A percentile compares a stretch with the other conserved stretches of the same genome.
Conservation (phyloP, 2,113 vertebrate species). For the Bubo blakistoni region DNA sequence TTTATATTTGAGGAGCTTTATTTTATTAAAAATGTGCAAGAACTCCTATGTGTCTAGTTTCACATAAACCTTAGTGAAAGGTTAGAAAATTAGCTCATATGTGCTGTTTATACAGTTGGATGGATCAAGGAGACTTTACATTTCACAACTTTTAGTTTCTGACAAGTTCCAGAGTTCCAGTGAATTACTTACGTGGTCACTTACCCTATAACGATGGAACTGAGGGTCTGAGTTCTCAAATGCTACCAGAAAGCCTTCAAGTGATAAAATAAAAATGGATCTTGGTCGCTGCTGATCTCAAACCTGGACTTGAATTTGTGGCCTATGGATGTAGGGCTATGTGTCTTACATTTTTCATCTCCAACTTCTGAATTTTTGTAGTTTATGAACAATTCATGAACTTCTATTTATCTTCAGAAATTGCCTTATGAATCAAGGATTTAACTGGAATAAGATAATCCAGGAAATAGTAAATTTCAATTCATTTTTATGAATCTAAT, state of each 20-base stretch:
- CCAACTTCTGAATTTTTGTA: constrained; percentile 14
- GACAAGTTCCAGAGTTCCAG: not conserved
- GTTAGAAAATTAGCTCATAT: constrained; percentile 22
- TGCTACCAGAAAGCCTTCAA: not conserved
- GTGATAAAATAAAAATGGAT: constrained; percentile 39
- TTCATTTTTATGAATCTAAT: constrained; percentile 52
- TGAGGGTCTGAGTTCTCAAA: not conserved
- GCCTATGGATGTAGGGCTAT: not conserved
- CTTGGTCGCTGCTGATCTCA: not conserved
- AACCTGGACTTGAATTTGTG: not conserved
- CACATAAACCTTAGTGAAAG: not conserved
- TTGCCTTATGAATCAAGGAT: constrained; percentile 43
- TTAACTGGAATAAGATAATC: constrained; percentile 60
- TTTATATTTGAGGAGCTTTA: constrained; percentile 33
- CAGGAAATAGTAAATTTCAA: constrained; percentile 54
- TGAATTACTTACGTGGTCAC: constrained; percentile 26
- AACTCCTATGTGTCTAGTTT: not conserved
- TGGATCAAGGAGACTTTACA: constrained; percentile 5
- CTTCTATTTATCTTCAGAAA: constrained; percentile 55
- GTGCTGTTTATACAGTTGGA: not conserved
- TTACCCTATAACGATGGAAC: not conserved
- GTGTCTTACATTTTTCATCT: constrained; percentile 10
- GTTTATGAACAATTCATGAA: constrained; percentile 58
- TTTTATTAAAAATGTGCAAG: constrained; percentile 21
- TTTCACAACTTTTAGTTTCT: constrained; percentile 41